These are phyloP conservation scores for Escarpia spicata DNA, from an alignment of 2,888 invertebrate genomes.

Conservation along the genomic window DNA sequence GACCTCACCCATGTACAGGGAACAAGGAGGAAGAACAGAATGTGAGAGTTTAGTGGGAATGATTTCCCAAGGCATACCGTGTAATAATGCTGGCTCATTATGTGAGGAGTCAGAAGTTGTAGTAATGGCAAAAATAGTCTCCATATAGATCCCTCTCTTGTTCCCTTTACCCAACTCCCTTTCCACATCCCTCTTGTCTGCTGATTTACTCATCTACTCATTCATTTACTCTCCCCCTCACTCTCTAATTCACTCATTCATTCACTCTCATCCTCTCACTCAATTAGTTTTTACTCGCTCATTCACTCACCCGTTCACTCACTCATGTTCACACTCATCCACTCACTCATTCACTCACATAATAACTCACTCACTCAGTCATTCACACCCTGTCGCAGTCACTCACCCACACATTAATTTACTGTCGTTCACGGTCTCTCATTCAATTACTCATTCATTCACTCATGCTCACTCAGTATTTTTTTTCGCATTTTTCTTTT, in stretches of 20 bases:
- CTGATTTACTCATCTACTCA: neutral
- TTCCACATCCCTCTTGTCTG: neutral
- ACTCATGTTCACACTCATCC: neutral
- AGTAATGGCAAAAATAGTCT: neutral
- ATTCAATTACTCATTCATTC: neutral
- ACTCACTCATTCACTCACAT: too few relatives aligned
- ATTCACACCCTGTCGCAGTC: too few relatives aligned
- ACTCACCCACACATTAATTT: too few relatives aligned
- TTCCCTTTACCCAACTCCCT: neutral
- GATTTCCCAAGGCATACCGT: neutral
- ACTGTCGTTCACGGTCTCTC: too few relatives aligned
- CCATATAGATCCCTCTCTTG: neutral
- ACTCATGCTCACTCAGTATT: neutral
- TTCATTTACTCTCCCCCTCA: neutral
- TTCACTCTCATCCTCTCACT: neutral
- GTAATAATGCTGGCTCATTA: neutral
- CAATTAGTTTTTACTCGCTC: neutral
- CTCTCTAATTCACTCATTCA: neutral
- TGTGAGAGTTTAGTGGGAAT: slow-evolving; percentile 7
- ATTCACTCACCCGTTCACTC: neutral
- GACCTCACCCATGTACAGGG: too few relatives aligned
- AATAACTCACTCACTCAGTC: neutral
- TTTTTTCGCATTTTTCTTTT: neutral
- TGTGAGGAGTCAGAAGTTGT: neutral
- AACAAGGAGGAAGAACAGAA: too few relatives aligned